A percentile compares a stretch with the other conserved stretches of the same genome.
Conservation (phyloP, 2,113 vertebrate genomes). For the Numida meleagris region DNA sequence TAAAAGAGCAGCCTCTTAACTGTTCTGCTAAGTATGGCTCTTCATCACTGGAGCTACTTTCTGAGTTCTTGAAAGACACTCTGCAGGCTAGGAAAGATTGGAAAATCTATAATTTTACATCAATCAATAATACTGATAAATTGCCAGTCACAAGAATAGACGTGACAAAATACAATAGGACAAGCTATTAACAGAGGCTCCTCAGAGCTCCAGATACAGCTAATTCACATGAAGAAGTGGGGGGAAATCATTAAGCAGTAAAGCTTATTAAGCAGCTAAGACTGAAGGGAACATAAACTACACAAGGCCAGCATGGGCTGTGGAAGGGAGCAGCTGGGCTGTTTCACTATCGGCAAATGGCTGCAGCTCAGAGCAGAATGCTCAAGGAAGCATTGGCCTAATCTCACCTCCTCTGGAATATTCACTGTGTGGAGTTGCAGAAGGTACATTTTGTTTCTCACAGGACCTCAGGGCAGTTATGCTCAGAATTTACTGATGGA, state of each 20-base stretch:
- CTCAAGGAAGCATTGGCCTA: not conserved
- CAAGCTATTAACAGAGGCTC: constrained; percentile 35
- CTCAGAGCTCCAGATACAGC: not conserved
- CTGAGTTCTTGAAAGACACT: constrained; percentile 55
- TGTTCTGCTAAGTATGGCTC: not conserved
- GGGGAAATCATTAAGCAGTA: constrained; percentile 33
- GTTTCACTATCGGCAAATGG: not conserved
- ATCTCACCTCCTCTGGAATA: not conserved
- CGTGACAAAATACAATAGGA: constrained; percentile 21
- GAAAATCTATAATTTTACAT: constrained; percentile 59
- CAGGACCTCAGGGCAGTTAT: not conserved
- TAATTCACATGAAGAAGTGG: not conserved
- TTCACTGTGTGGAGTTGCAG: not conserved
- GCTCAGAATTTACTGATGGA: not conserved
- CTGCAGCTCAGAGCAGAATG: not conserved
- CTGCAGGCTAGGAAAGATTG: constrained; percentile 29
- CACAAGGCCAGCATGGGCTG: not conserved
- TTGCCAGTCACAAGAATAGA: constrained; percentile 46
- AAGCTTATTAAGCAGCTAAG: constrained; percentile 49
- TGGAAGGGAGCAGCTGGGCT: not conserved
- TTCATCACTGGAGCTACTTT: constrained; percentile 38
- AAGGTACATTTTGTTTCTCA: not conserved
- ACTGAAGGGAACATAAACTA: not conserved
- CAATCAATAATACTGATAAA: constrained; percentile 45
- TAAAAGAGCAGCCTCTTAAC: constrained; percentile 35